Percentiles rank a stretch among this genome's conserved stretches.
These are phyloP conservation scores for Nasonovia ribisnigri DNA, from an alignment of 2,888 invertebrate species.

Conservation along the genomic window DNA sequence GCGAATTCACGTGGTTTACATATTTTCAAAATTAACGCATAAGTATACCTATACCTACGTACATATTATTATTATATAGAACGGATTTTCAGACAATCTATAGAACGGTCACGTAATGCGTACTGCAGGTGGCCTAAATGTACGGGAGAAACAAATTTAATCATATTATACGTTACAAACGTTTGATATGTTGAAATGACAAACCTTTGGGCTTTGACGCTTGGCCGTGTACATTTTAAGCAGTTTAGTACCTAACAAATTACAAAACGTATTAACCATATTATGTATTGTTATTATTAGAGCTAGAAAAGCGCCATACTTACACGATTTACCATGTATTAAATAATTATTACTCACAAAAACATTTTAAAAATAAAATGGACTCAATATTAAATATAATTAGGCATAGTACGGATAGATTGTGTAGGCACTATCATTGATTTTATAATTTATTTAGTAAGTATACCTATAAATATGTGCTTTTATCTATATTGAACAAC, in stretches of 20 bases:
- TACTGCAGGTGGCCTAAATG: background rate
- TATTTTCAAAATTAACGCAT: background rate
- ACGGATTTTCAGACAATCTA: background rate
- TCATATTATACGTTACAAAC: background rate
- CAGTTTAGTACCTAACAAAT: background rate
- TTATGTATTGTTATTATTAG: background rate
- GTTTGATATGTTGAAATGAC: background rate
- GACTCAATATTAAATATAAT: background rate
- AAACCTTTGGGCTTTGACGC: background rate
- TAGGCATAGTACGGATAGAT: background rate
- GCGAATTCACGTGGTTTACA: background rate
- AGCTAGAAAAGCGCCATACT: background rate
- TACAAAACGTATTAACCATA: background rate
- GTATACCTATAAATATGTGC: background rate
- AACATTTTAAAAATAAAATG: background rate
- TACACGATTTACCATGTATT: background rate
- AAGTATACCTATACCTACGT: background rate
- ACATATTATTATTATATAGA: background rate
- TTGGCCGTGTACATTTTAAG: background rate
- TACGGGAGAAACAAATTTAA: background rate
- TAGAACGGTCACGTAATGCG: background rate
- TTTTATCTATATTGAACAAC: background rate
- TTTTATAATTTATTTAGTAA: background rate
- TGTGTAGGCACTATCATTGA: background rate
- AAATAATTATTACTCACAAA: background rate